Conservation (phyloP, 2,113 vertebrate genomes). For the Elachura formosa region DNA sequence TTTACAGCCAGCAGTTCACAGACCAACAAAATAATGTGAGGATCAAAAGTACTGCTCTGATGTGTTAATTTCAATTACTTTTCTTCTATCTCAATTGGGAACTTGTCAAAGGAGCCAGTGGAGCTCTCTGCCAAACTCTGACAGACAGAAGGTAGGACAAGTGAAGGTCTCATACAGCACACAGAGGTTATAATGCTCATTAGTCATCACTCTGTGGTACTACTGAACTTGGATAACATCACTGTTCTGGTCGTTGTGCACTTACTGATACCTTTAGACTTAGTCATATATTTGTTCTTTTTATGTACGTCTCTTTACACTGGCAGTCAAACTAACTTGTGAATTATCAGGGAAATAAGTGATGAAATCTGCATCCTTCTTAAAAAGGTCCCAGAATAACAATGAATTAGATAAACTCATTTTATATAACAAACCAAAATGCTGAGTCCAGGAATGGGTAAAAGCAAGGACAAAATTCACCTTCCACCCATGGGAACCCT, state of each 20-base stretch:
- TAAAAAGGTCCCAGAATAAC: background rate
- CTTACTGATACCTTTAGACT: background rate
- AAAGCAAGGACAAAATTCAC: background rate
- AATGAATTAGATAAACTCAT: background rate
- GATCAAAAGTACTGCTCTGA: background rate
- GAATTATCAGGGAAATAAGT: background rate
- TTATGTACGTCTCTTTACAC: background rate
- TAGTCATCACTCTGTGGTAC: background rate
- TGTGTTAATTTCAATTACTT: background rate
- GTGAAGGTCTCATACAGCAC: background rate
- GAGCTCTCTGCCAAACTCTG: background rate
- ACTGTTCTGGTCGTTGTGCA: background rate
- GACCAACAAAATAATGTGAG: background rate
- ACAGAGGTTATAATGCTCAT: background rate
- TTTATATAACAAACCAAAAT: background rate
- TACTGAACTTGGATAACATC: background rate
- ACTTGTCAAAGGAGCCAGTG: background rate
- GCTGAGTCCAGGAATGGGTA: background rate
- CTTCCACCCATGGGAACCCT: background rate
- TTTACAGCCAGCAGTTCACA: background rate
- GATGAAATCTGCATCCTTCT: background rate
- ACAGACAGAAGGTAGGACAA: background rate
- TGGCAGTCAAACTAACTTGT: background rate
- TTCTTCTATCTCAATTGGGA: background rate
- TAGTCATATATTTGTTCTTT: background rate